phyloP scores from a whole-genome alignment of 2,797 vertebrate genomes.

The Pyrrhura leucotis region DNA sequence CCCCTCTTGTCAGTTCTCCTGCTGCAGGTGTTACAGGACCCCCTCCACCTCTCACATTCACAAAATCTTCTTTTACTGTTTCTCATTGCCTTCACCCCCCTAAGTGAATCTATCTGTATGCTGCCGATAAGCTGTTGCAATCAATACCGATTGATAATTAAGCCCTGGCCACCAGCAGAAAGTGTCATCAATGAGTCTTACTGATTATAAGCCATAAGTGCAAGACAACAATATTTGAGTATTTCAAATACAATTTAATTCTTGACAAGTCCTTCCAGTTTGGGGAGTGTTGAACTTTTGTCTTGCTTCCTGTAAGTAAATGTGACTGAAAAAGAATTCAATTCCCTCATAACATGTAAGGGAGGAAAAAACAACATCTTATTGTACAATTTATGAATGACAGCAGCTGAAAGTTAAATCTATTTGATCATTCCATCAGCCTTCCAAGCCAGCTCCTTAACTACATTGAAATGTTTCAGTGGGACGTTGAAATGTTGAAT shows the following conservation, averaged over 20 bases:
- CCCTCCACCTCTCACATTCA: not conserved
- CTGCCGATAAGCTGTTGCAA: not conserved
- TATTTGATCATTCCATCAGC: not conserved
- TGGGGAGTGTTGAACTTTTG: not conserved
- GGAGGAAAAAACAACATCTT: not conserved
- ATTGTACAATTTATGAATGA: not conserved
- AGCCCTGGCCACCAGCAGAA: not conserved
- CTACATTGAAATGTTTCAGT: not conserved
- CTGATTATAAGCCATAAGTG: not conserved
- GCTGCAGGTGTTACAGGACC: not conserved
- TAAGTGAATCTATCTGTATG: not conserved
- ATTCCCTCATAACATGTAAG: not conserved
- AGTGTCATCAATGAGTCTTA: not conserved
- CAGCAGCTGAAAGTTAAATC: constrained; percentile 1
- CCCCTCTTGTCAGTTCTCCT: not conserved
- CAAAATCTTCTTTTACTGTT: not conserved
- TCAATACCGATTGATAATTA: not conserved
- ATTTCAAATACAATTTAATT: not conserved
- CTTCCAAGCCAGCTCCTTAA: not conserved
- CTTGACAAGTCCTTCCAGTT: not conserved
- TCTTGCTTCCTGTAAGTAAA: not conserved
- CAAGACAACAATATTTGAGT: not conserved
- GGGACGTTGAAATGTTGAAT: not conserved
- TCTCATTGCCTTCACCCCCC: not conserved
- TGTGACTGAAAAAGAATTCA: not conserved